These are phyloP conservation scores for Eurystomus gularis DNA, from an alignment of 2,113 vertebrate species.

Conservation along the genomic window DNA sequence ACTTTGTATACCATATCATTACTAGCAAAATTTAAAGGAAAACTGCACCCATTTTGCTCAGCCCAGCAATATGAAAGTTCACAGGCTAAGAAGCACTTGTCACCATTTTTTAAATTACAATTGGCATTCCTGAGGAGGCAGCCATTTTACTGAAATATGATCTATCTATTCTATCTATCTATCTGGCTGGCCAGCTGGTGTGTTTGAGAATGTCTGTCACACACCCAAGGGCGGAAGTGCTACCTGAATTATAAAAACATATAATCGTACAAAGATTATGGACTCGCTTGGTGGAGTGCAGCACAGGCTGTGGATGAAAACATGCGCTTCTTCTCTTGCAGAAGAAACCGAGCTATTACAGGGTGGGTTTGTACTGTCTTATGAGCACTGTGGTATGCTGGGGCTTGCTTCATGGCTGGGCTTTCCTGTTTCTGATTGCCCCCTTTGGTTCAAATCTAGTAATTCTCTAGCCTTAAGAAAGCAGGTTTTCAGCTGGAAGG, in stretches of 20 bases:
- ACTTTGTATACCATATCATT: constrained; percentile 61
- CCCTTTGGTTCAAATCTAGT: not conserved
- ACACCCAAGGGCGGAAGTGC: not conserved
- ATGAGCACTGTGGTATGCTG: not conserved
- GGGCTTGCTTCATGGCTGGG: not conserved
- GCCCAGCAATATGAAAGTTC: constrained; percentile 50
- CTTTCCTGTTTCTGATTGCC: not conserved
- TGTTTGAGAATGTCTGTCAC: not conserved
- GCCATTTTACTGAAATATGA: constrained; percentile 54
- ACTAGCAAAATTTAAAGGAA: constrained; percentile 61
- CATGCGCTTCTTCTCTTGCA: fast-evolving
- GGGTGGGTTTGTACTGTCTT: not conserved
- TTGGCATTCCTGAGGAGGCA: constrained; percentile 32
- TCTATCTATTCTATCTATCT: constrained; percentile 5
- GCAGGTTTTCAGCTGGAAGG: not conserved
- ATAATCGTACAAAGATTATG: not conserved
- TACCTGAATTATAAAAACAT: not conserved
- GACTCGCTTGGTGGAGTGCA: fast-evolving
- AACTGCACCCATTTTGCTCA: constrained; percentile 41
- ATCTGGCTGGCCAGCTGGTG: not conserved
- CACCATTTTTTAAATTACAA: constrained; percentile 53
- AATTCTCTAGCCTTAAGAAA: not conserved
- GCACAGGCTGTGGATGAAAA: not conserved
- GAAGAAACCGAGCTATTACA: not conserved
- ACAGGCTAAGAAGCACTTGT: constrained; percentile 64